Conservation (phyloP, 2,888 invertebrate genomes). For the Oscheius onirici region DNA sequence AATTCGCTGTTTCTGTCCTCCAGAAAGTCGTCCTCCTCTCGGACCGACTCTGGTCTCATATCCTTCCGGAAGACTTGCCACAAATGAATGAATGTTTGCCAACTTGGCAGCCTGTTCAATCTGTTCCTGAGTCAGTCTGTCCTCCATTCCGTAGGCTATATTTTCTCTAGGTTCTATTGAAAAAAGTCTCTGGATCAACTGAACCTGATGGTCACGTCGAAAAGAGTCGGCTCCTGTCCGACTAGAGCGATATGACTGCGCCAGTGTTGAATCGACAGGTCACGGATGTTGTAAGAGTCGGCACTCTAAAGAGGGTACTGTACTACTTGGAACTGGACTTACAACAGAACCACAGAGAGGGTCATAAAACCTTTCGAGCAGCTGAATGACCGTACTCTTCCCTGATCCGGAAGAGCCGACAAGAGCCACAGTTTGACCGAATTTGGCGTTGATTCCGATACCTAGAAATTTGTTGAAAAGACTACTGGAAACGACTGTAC, state of each 20-base stretch:
- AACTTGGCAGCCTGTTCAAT: constrained; percentile 67
- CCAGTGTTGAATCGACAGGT: constrained; percentile 53
- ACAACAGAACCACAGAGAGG: constrained; percentile 70
- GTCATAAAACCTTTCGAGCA: constrained; percentile 73
- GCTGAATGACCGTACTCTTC: constrained; percentile 72
- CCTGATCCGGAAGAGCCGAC: constrained; percentile 74
- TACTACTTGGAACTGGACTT: constrained; percentile 71
- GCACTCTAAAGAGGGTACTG: constrained; percentile 46
- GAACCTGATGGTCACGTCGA: constrained; percentile 70
- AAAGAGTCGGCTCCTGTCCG: constrained; percentile 73
- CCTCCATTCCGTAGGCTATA: constrained; percentile 72
- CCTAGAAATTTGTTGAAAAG: too few species aligned
- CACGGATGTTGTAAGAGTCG: constrained; percentile 68
- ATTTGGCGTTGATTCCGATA: constrained; percentile 47
- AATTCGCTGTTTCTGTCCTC: constrained; percentile 61
- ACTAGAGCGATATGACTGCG: constrained; percentile 70
- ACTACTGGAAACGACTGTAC: constrained; percentile 30
- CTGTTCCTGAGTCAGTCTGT: constrained; percentile 49
- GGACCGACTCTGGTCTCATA: constrained; percentile 60
- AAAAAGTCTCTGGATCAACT: constrained; percentile 67
- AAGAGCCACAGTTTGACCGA: constrained; percentile 73
- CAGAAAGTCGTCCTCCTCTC: constrained; percentile 54
- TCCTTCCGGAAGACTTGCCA: constrained; percentile 71
- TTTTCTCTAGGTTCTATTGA: constrained; percentile 66
- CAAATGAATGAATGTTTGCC: constrained; percentile 73